A percentile compares a stretch with the other conserved stretches of the same genome.
Conservation (phyloP, 2,797 vertebrate species). For the Chaetophractus vellerosus region DNA sequence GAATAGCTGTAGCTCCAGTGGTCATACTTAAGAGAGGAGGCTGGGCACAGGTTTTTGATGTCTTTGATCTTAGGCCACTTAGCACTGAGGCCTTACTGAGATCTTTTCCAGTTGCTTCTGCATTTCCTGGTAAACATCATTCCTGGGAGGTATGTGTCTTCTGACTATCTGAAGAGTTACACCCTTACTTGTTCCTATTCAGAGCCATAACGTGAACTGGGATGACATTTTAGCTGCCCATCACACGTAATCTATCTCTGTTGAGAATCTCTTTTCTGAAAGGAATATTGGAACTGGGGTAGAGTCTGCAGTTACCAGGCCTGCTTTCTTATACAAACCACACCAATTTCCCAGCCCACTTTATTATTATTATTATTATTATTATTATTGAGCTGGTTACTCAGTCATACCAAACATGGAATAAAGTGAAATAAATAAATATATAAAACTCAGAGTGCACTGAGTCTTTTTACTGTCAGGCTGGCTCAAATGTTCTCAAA, state of each 20-base stretch:
- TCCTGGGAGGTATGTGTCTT: background rate
- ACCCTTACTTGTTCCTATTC: conserved; percentile 84
- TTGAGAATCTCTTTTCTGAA: conserved; percentile 88
- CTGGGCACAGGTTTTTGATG: background rate
- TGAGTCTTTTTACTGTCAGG: conserved; percentile 85
- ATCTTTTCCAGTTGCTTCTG: background rate
- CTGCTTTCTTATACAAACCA: conserved; percentile 88
- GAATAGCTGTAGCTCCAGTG: background rate
- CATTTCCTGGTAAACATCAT: background rate
- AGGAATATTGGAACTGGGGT: conserved; percentile 87
- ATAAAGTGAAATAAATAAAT: conserved; percentile 91
- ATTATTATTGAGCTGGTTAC: conserved; percentile 90
- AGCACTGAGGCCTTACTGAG: background rate
- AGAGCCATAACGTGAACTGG: conserved; percentile 84
- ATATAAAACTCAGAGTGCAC: conserved; percentile 81
- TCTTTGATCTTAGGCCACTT: conserved; percentile 26
- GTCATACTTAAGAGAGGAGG: background rate
- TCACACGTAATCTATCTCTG: conserved; percentile 83
- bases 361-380: too few relatives aligned
- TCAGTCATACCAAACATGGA: conserved; percentile 89
- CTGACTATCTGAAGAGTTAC: conserved; percentile 68
- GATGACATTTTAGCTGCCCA: conserved; percentile 84
- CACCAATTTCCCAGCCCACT: conserved; percentile 83
- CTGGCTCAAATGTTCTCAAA: conserved; percentile 87
- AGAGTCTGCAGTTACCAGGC: conserved; percentile 78